phyloP scores from a whole-genome alignment of 2,888 invertebrate species.

The Lasioglossum malachurum region DNA sequence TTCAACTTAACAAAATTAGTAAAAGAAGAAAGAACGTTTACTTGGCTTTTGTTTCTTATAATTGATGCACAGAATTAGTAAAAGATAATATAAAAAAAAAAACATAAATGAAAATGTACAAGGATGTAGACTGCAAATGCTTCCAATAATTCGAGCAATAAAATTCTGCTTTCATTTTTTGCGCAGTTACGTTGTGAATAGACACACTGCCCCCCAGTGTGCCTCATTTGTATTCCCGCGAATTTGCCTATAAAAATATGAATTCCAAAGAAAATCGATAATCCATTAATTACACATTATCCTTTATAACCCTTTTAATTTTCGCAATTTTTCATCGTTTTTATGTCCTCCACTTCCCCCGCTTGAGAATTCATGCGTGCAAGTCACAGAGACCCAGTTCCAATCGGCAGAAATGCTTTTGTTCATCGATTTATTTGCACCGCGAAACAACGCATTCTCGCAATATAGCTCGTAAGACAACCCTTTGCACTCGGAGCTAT shows the following conservation, averaged over 20 bases:
- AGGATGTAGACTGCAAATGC: neutral
- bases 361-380: neutral
- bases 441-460: too few relatives aligned
- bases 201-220: neutral
- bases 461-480: too few relatives aligned
- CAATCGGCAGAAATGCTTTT: neutral
- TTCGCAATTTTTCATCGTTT: slow-evolving; percentile 4
- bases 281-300: slow-evolving; percentile 4
- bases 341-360: neutral
- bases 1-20: too few relatives aligned
- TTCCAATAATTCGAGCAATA: slow-evolving; percentile 2
- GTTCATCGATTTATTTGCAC: neutral
- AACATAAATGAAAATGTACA: neutral
- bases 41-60: too few relatives aligned
- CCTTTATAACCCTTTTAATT: neutral
- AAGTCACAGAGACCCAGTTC: neutral
- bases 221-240: neutral
- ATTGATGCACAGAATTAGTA: too few relatives aligned
- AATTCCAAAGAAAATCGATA: slow-evolving; percentile 1
- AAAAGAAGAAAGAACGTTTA: too few relatives aligned
- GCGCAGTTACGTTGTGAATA: neutral
- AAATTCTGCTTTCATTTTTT: neutral
- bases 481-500: too few relatives aligned
- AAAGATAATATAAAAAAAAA: neutral
- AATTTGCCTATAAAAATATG: neutral